Conservation (phyloP, 53 echinoderm and acorn worm species). For the Patiria pectinifera region DNA sequence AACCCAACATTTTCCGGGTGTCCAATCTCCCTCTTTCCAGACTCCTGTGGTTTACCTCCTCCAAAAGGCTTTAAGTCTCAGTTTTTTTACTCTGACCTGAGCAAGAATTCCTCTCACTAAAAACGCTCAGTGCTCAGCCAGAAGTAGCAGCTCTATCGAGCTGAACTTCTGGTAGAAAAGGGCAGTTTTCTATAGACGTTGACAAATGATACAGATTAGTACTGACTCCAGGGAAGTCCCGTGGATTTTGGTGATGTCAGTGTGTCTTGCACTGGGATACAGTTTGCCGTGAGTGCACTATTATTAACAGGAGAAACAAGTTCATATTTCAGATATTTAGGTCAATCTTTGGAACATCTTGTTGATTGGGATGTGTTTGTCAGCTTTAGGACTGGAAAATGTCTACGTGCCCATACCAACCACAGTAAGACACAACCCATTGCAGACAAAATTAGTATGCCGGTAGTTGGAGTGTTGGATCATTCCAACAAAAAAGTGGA, state of each 20-base stretch:
- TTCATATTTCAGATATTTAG: neutral
- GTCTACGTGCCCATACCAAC: neutral
- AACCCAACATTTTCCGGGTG: neutral
- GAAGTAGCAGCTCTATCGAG: neutral
- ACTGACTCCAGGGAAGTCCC: neutral
- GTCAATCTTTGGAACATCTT: neutral
- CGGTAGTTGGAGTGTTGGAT: too few relatives aligned
- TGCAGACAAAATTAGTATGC: too few relatives aligned
- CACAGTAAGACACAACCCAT: too few relatives aligned
- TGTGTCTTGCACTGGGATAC: neutral
- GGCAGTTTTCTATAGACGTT: conserved; percentile 12
- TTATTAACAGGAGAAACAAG: neutral
- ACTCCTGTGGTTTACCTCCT: neutral
- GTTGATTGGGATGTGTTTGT: neutral
- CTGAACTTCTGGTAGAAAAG: conserved; percentile 37
- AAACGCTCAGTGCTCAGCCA: neutral
- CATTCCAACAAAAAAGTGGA: too few relatives aligned
- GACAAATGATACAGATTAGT: conserved; percentile 50
- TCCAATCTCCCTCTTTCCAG: neutral
- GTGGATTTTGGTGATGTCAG: neutral
- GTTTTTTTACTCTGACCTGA: neutral
- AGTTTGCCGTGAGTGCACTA: neutral
- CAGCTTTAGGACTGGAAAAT: neutral
- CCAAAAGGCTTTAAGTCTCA: neutral
- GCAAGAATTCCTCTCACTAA: neutral